Base-by-base conservation (phyloP, 2,797 vertebrate species). In the Mastacembelus armatus region DNA sequence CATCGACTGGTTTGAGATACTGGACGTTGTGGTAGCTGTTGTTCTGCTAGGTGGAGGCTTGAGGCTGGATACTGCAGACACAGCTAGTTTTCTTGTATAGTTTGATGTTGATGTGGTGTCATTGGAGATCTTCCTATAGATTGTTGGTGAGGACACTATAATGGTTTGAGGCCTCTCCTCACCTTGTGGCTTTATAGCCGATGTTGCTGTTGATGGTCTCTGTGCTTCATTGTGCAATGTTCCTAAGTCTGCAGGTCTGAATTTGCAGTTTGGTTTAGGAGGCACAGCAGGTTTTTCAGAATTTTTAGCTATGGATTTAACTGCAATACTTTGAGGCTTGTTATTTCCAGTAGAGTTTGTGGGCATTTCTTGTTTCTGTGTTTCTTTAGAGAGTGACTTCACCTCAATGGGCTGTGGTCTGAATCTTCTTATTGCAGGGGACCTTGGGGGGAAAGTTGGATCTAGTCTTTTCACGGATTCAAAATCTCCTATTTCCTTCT, bases 211-310 rank as follows among this genome's bases (percentile, higher is more conserved):
- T 5, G 87, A 61, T 48, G 63, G 30, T 80, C 71, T 91, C 30
- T 86, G 81, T 16, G 30, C 49, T 51, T 93, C 91, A 71, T 55
- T 89, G 44, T 83, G 70, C 35, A 66, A 58, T 57, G 80, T 50
- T 63, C 65, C 90, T 56, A 88, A 74, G 83, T 94, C 90, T 54
- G 83, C 72, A 54, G 90, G 88, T 71, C 89, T 93, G 43, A 92
- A 93, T 84, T 92, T 94, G 75, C 85, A 93, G 73, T 60, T 93
- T 12, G 90, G 93, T 82, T 93, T 94, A 35, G 92, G 89, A 21
- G 92, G 89, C 45, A 93, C 91, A n/a, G 50, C 76, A 65, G 92
- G 89, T 77, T 94, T 94, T 79, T 90, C 81, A 39, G 88, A 86
- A 57, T 83, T 90, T 77, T 88, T 92, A 32, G 92, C 89, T 33